Evolutionary conservation across 2,888 invertebrate species (phyloP).

Genomic region (Chymomyza procnemis): DNA sequence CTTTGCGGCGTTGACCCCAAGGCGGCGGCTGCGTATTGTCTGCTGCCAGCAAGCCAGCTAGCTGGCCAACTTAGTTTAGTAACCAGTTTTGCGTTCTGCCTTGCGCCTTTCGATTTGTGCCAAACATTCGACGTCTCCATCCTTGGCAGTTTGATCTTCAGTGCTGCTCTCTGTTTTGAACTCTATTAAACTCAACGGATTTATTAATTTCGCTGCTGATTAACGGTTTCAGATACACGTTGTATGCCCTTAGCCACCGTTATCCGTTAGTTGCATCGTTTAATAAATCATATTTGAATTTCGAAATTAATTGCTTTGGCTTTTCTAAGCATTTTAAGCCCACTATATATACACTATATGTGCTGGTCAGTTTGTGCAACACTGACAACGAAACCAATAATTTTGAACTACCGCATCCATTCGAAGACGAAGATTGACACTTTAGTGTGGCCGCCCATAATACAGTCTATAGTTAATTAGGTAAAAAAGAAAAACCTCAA

Average conservation of each 20-base stretch:
- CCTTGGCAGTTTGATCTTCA: slow-evolving; percentile 11
- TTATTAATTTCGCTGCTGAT: slow-evolving; percentile 72
- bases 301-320: slow-evolving; percentile 19
- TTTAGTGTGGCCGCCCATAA: slow-evolving; percentile 16
- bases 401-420: not conserved
- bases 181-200: slow-evolving; percentile 74
- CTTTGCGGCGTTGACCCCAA: slow-evolving; percentile 71
- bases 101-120: slow-evolving; percentile 28
- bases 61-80: slow-evolving; percentile 32
- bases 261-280: slow-evolving; percentile 63
- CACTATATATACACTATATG: not conserved
- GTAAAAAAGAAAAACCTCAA: too few relatives aligned
- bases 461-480: not conserved
- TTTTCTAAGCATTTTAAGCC: too few relatives aligned
- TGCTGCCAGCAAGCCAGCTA: slow-evolving; percentile 20
- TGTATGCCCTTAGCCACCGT: slow-evolving; percentile 33
- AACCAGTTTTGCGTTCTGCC: slow-evolving; percentile 35
- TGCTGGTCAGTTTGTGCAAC: not conserved
- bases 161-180: slow-evolving; percentile 60
- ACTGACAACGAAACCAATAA: not conserved
- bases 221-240: slow-evolving; percentile 67
- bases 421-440: slow-evolving; percentile 57
- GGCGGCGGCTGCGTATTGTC: slow-evolving; percentile 50
- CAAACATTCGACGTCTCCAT: not conserved
- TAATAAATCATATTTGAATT: slow-evolving; percentile 60